Conservation (phyloP, 92 coral and sea anemone species). For the Phenganax subtilis region DNA sequence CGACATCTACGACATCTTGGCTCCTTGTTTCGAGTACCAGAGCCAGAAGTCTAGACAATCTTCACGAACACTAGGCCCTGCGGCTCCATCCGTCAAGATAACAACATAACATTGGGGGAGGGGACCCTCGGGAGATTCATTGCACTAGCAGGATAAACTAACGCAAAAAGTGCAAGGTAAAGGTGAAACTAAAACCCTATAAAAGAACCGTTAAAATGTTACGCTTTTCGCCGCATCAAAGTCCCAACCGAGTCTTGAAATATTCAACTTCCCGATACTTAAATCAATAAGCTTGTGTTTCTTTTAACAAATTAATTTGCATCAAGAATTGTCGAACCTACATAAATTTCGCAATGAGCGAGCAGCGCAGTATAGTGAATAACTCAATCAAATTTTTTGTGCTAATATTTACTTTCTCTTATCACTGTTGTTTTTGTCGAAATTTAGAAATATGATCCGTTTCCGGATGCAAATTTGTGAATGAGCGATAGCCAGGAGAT, state of each 20-base stretch:
- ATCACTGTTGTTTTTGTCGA: conserved; percentile 42
- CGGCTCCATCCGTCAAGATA: conserved; percentile 43
- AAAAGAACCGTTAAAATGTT: conserved; percentile 26
- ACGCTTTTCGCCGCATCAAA: neutral
- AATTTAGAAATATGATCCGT: conserved; percentile 39
- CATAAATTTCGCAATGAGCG: conserved; percentile 36
- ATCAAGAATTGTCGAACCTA: conserved; percentile 9
- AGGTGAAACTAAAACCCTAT: conserved; percentile 21
- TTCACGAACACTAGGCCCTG: conserved; percentile 41
- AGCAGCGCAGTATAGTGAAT: conserved; percentile 23
- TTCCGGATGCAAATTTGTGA: conserved; percentile 38
- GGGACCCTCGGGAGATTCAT: conserved; percentile 34
- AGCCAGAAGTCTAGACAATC: conserved; percentile 42
- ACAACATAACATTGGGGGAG: conserved; percentile 35
- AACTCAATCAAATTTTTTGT: conserved; percentile 39
- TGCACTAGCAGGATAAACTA: neutral
- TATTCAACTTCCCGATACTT: conserved; percentile 33
- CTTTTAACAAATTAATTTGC: conserved; percentile 31
- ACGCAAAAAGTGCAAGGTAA: conserved; percentile 2
- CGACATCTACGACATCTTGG: conserved; percentile 77
- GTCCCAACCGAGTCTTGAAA: conserved; percentile 11
- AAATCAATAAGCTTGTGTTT: conserved; percentile 7
- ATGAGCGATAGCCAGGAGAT: conserved; percentile 2
- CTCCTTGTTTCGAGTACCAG: conserved; percentile 72
- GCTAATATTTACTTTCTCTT: conserved; percentile 45